Evolutionary conservation across 2,797 vertebrate genomes (phyloP).

Genomic region (Gorsachius magnificus): DNA sequence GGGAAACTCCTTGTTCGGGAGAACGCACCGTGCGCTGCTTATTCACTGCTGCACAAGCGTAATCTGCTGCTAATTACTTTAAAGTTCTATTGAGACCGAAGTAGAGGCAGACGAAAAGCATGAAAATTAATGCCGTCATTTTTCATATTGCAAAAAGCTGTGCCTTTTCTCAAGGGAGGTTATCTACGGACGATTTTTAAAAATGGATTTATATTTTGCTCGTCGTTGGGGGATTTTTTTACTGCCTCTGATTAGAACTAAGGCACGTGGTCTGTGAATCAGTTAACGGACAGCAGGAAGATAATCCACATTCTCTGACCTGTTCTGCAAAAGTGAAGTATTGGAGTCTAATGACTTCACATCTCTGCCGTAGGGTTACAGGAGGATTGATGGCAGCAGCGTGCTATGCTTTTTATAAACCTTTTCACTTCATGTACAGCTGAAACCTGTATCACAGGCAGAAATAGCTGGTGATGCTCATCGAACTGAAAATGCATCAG

Average conservation of each 20-base stretch:
- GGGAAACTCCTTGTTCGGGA: accelerated
- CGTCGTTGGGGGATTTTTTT: not conserved
- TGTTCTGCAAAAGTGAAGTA: not conserved
- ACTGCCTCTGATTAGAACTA: too few relatives aligned
- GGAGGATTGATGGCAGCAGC: not conserved
- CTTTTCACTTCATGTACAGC: not conserved
- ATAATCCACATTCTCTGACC: not conserved
- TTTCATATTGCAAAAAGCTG: too few relatives aligned
- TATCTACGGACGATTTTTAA: not conserved
- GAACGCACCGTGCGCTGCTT: accelerated
- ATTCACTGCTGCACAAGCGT: not conserved
- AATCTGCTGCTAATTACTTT: not conserved
- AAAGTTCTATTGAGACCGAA: not conserved
- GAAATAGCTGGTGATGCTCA: not conserved
- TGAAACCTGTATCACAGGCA: not conserved
- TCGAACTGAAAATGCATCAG: not conserved
- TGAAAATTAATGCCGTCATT: not conserved
- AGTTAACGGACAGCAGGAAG: not conserved
- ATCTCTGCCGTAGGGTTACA: accelerated
- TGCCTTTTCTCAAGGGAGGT: not conserved
- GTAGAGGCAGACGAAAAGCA: not conserved
- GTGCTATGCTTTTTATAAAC: not conserved
- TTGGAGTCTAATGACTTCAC: not conserved
- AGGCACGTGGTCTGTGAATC: not conserved
- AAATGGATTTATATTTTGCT: not conserved